Percentiles rank a stretch among this genome's conserved stretches.
Evolutionary conservation across 1,140 invertebrate genomes (phyloP).

Genomic region (Fopius arisanus): DNA sequence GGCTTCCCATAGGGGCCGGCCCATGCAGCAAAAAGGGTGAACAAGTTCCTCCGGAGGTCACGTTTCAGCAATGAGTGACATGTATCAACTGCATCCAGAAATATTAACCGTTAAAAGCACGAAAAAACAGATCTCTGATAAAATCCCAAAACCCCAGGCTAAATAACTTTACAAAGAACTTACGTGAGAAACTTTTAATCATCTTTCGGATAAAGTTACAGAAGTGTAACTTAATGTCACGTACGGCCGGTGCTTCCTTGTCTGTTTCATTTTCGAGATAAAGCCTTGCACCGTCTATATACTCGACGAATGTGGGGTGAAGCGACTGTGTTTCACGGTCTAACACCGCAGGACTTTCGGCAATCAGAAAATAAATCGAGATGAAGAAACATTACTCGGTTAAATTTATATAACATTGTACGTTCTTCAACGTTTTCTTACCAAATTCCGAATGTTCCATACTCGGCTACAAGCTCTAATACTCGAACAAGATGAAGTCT

Average conservation of each 20-base stretch:
- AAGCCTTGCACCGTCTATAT: slow-evolving; percentile 91
- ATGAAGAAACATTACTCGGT: neutral
- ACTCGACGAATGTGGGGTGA: slow-evolving; percentile 90
- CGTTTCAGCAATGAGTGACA: slow-evolving; percentile 85
- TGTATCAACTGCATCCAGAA: slow-evolving; percentile 78
- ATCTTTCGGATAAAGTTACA: slow-evolving; percentile 93
- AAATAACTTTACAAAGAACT: slow-evolving; percentile 55
- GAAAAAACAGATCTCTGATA: neutral
- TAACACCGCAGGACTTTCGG: slow-evolving; percentile 78
- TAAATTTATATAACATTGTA: neutral
- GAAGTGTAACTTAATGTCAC: slow-evolving; percentile 91
- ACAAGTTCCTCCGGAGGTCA: slow-evolving; percentile 86
- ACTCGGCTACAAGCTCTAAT: slow-evolving; percentile 90
- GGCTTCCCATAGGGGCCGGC: slow-evolving; percentile 82
- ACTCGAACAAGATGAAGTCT: slow-evolving; percentile 90
- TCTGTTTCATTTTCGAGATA: slow-evolving; percentile 92
- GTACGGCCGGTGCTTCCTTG: slow-evolving; percentile 80
- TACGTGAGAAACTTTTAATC: slow-evolving; percentile 89
- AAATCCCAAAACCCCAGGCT: neutral
- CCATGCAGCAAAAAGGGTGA: slow-evolving; percentile 93
- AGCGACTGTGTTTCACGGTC: slow-evolving; percentile 84
- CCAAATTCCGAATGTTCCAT: slow-evolving; percentile 91
- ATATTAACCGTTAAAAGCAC: neutral
- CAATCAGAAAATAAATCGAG: slow-evolving; percentile 31
- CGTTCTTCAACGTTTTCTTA: slow-evolving; percentile 52